Percentiles rank a stretch among this genome's conserved stretches.
These are phyloP conservation scores for Ochropleura plecta DNA, from an alignment of 2,888 invertebrate species.

Conservation along the genomic window DNA sequence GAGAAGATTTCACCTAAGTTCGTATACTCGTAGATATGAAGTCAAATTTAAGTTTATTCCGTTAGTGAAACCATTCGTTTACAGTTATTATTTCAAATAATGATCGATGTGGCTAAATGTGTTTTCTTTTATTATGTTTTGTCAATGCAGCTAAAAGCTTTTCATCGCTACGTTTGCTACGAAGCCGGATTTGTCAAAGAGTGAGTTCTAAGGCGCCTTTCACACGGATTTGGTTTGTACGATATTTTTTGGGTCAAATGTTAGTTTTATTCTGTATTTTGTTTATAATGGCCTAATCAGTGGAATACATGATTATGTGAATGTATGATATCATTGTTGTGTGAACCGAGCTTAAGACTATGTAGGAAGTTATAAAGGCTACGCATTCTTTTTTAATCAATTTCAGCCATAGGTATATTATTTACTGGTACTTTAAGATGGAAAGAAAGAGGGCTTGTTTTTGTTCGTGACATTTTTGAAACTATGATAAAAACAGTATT, in stretches of 20 bases:
- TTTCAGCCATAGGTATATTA: not conserved
- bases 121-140: conserved; percentile 17
- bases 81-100: conserved; percentile 14
- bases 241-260: not conserved
- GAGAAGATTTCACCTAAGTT: not conserved
- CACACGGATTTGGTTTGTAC: not conserved
- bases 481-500: not conserved
- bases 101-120: conserved; percentile 14
- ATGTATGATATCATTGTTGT: not conserved
- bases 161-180: not conserved
- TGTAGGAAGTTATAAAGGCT: not conserved
- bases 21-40: not conserved
- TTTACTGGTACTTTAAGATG: not conserved
- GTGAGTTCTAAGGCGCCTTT: not conserved
- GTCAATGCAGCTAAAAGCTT: conserved; percentile 21
- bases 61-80: not conserved
- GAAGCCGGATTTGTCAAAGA: not conserved
- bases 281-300: not conserved
- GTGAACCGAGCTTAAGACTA: not conserved
- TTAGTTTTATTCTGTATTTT: not conserved
- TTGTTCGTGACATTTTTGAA: not conserved
- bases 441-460: not conserved
- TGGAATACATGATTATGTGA: not conserved
- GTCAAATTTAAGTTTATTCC: conserved; percentile 1
- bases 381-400: not conserved